Evolutionary conservation across 1,140 invertebrate species (phyloP), one percentile per base, ranked within the genome.

Genomic region (Vanessa tameamea): DNA sequence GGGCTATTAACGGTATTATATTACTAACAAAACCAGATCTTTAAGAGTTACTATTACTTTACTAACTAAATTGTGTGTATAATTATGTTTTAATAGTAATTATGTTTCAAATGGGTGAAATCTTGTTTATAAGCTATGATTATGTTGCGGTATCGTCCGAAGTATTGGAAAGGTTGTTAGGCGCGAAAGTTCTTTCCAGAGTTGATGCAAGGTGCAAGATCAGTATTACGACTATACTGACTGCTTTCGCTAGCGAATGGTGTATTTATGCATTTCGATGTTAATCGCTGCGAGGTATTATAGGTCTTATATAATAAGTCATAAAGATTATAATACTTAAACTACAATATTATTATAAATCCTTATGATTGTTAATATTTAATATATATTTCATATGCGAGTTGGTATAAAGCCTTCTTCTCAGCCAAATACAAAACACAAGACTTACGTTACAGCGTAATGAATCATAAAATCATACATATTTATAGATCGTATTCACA

Each of bases 181-280:
- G 73, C 79, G 89, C 82, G 87, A 91, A 91, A 89, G 89, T 89
- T 61, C 26, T 59, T 61, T 43, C 15, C 86, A 82, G 87, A 83
- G 85, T 89, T 88, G 85, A 77, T 80, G 69, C 73, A 75, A 78
- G 82, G 79, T 80, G 80, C 84, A 83, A 57, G 16, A 57, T 57
- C 55, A 57, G 55, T 14, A n/a, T 51, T 26, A 16, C 23, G 75
- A 59, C 77, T 50, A 73, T 74, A 81, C 77, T 68, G 72, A 69
- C 80, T 79, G 86, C 88, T 89, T 89, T 88, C 88, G 82, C 88
- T 80, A 64, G 72, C 73, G 78, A 77, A 71, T 53, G 15, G 50
- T 53, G 15, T 13, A 11, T 64, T 47, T 47, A 64, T 64, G 63
- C 37, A 47, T 43, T 47, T 47, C 37, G 11, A 16, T 15, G 11